These are phyloP conservation scores for Drosophila malerkotliana DNA, from an alignment of 1,140 invertebrate species.

Conservation along the genomic window DNA sequence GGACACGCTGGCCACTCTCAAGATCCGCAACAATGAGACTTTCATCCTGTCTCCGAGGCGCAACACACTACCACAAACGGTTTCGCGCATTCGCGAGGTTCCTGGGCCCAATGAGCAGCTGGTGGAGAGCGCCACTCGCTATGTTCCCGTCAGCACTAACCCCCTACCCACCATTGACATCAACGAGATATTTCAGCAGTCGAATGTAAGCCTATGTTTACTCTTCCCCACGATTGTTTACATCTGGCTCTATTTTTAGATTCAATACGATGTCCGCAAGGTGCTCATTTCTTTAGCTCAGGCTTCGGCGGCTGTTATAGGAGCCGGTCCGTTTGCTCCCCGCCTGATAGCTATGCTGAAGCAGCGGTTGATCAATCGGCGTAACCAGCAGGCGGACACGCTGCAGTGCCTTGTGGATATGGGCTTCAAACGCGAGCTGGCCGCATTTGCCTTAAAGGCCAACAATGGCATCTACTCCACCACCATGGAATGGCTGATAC, in stretches of 20 bases:
- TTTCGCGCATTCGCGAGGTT: conserved; percentile 58
- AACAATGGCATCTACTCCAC: conserved; percentile 75
- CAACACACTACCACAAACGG: conserved; percentile 49
- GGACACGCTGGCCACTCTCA: conserved; percentile 62
- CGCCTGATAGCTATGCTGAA: conserved; percentile 81
- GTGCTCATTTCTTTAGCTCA: conserved; percentile 81
- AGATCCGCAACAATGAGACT: conserved; percentile 70
- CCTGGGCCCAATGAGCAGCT: conserved; percentile 67
- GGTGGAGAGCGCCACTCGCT: conserved; percentile 68
- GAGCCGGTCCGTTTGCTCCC: conserved; percentile 76
- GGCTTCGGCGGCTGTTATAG: conserved; percentile 75
- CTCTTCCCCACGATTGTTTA: background rate
- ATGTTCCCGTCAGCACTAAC: conserved; percentile 39
- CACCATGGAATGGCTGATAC: conserved; percentile 79
- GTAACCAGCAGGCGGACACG: conserved; percentile 74
- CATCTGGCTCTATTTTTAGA: conserved; percentile 30
- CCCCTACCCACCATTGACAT: conserved; percentile 74
- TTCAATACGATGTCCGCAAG: conserved; percentile 83
- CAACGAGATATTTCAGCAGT: conserved; percentile 82
- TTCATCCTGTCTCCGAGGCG: conserved; percentile 67
- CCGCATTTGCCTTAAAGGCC: conserved; percentile 69
- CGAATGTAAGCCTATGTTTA: conserved; percentile 63
- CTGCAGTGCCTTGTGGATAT: conserved; percentile 81
- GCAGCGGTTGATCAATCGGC: conserved; percentile 76
- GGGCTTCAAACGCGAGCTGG: conserved; percentile 75